Base-by-base conservation (phyloP, 1,140 invertebrate genomes). In the Zophobas atratus region DNA sequence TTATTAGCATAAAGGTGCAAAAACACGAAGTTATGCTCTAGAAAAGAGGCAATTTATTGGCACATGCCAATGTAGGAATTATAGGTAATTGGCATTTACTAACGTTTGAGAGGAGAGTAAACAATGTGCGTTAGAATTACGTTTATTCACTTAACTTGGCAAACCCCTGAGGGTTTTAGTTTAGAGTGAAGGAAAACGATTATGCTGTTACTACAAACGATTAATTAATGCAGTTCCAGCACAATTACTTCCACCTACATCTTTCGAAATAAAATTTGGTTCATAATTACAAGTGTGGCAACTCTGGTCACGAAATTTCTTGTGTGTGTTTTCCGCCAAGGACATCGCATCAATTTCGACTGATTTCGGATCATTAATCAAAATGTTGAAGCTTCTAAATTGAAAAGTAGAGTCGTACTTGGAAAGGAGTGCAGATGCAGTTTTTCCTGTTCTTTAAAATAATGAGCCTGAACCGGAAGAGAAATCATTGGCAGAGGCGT, bases 321-420 rank as follows among this genome's bases (percentile, higher is more conserved):
- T 67, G 38, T 43, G n/a, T 67, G 20, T 43, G 3, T 67, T 67
- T 67, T 43, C 5, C n/a, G 43, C 33, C 38, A 67, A 67, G 60
- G 60, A 67, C 60, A 33, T 36, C 32, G 2, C 36, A 38, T n/a
- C 43, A 41, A 32, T 1, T 41, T 6, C 43, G 43, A 67, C 43
- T 67, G 60, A 43, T 67, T 67, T 67, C 36, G 6, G 20, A 67
- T 67, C 60, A 67, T 67, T 67, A 67, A 67, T 67, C 60, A 67
- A 67, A 34, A 2, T 8, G 57, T 39, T 36, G 8, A 63, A 63
- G 39, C 8, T 38, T 38, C 6, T 39, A 8, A 51, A 51, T 2
- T 46, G 20, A 51, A 2, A 20, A 51, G 6, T 46, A 5, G 49
- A n/a, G 49, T 20, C 2, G n/a, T 2, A 51, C 2, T 63, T 63